Evolutionary conservation across 2,797 vertebrate genomes (phyloP), one percentile per base, ranked within the genome.

Genomic region (Cuculus canorus): DNA sequence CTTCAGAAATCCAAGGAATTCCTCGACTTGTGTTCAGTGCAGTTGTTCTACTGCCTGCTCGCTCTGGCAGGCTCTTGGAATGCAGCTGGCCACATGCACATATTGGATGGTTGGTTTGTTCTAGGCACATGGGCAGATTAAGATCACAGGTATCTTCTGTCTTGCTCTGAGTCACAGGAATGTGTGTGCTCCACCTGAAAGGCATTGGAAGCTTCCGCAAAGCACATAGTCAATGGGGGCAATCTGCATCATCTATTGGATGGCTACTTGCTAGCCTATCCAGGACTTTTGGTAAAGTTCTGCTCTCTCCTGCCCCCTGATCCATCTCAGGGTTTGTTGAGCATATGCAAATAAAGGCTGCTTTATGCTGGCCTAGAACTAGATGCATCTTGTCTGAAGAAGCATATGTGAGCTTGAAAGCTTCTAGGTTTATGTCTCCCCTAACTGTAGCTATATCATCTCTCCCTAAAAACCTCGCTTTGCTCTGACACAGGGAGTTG

Each of bases 1-100:
- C 71, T 93, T 95, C 86, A 94, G 77, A 94, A 94, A 96, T 97
- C 80, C 88, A 84, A 87, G 72, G 72, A 85, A 97, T 97, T 95
- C 77, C 73, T 92, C 45, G 33, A 11, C 50, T 69, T 75, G 24
- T 68, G 92, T 94, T 92, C 69, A 47, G 24, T 52, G 28, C 73
- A 50, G 72, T 77, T 71, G 61, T 82, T 88, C 48, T 70, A n/a
- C 61, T 76, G 61, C 56, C 68, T 70, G n/a, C 60, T 82, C 78
- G 81, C 82, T 86, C 86, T 68, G 89, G 59, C 72, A 63, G 63
- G 69, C 35, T 92, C 30, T 75, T 83, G 95, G 90, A 88, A 88
- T 85, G 93, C 70, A 92, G 87, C 73, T 90, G 85, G 82, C 88
- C 77, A 64, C 63, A 43, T 45, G 24, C 63, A 66, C 39, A 5